Evolutionary conservation across 1,140 invertebrate species (phyloP).

Genomic region (Habropoda laboriosa): DNA sequence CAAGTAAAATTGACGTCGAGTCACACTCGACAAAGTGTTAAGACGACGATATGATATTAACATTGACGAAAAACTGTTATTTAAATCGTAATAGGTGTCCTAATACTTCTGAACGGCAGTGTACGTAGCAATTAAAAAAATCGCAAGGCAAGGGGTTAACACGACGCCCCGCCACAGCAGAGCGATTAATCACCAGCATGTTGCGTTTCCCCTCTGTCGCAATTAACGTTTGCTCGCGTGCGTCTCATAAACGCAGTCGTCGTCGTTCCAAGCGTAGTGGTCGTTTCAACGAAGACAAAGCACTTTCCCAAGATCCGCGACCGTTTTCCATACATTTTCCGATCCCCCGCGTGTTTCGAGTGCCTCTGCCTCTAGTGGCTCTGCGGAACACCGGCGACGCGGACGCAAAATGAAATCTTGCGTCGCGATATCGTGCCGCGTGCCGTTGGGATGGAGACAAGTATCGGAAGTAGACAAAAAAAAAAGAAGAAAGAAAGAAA

Average conservation of each 20-base stretch:
- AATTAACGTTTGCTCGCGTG: conserved; percentile 27
- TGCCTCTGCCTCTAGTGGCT: conserved; percentile 17
- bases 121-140: too few species aligned
- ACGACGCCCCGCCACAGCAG: too few species aligned
- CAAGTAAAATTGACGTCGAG: too few species aligned
- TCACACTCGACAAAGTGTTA: too few species aligned
- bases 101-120: too few species aligned
- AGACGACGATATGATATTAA: too few species aligned
- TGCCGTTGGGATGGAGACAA: conserved; percentile 22
- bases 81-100: too few species aligned
- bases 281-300: conserved; percentile 16
- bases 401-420: conserved; percentile 25
- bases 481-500: background rate
- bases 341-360: background rate
- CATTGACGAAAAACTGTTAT: too few species aligned
- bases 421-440: conserved; percentile 8
- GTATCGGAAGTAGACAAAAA: background rate
- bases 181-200: conserved; percentile 1
- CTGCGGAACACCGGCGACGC: conserved; percentile 19
- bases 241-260: background rate
- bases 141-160: too few species aligned
- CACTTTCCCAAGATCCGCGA: background rate
- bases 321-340: conserved; percentile 28
- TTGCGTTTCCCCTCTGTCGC: background rate
- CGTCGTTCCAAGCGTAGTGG: background rate